Evolutionary conservation across 2,113 vertebrate genomes (phyloP), one percentile per base, ranked within the genome.

Genomic region (Phoxinus phoxinus): DNA sequence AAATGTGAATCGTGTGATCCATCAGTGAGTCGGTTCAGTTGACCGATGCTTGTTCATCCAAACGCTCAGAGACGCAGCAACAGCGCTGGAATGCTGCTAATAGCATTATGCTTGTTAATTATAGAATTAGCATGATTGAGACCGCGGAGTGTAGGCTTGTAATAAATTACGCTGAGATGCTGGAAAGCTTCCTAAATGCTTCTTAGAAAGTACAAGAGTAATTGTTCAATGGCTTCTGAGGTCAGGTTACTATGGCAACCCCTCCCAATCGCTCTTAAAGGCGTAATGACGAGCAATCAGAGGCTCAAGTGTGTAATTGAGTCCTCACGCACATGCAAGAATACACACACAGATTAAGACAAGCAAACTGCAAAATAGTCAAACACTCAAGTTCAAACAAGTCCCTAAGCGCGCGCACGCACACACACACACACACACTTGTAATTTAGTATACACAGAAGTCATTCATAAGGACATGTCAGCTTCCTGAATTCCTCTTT

Each of bases 191-290:
- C 80, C 44, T 69, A 69, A 82, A 82, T 3, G 44, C 63, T 82
- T 82, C 80, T 82, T 82, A 51, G 80, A 82, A 82, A 69, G 59
- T 69, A 82, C 80, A 69, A 82, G 80, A 69, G 79, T 53, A 82
- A 69, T 82, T 69, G 63, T 82, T 69, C 25, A 35, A 69, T 69
- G 44, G 80, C 44, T 71, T 79, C 56, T 53, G 23, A 78, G 83
- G 83, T 85, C 83, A 63, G 12, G 83, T 87, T 87, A 46, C 86
- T 53, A 87, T 87, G 83, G 78, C 35, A 85, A 82, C 80, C 61
- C 61, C 63, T 81, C 41, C 41, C 37, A 23, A 67, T 46, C 61
- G 44, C 25, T 85, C 69, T 85, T 75, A 87, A 80, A 85, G 77
- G 80, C 25, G 41, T 84, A 87, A 77, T 85, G 83, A 87, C 59